A percentile compares a stretch with the other conserved stretches of the same genome.
Evolutionary conservation across 2,113 vertebrate genomes (phyloP).

Genomic region (Bambusicola thoracicus): DNA sequence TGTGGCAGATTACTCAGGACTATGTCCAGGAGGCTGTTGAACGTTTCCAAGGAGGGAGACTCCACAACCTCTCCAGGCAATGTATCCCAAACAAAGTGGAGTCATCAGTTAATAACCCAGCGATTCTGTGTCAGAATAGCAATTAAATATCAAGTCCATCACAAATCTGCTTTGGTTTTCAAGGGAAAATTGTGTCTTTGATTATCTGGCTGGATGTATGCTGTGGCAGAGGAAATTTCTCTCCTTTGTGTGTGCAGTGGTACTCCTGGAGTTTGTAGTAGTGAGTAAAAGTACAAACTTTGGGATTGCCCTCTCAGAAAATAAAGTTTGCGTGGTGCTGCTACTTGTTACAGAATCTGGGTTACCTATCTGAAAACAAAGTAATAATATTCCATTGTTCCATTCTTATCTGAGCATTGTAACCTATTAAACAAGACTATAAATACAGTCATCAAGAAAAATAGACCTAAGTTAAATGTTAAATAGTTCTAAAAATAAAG

Average conservation of each 20-base stretch:
- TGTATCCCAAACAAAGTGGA: background rate
- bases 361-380: background rate
- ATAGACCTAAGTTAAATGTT: constrained; percentile 3
- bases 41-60: background rate
- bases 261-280: background rate
- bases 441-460: constrained; percentile 37
- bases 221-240: background rate
- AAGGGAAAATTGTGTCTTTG: background rate
- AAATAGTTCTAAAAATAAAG: constrained; percentile 48
- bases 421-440: background rate
- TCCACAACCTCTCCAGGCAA: background rate
- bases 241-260: background rate
- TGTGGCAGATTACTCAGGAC: background rate
- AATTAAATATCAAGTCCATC: background rate
- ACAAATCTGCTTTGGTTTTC: background rate
- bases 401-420: constrained; percentile 16
- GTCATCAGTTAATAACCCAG: background rate
- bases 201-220: accelerated
- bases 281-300: background rate
- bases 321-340: background rate
- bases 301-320: background rate
- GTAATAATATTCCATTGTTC: background rate
- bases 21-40: background rate
- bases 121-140: accelerated
- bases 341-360: background rate